Percentiles rank a stretch among this genome's conserved stretches.
phyloP scores from a whole-genome alignment of 2,797 vertebrate genomes.

The Euthynnus affinis region DNA sequence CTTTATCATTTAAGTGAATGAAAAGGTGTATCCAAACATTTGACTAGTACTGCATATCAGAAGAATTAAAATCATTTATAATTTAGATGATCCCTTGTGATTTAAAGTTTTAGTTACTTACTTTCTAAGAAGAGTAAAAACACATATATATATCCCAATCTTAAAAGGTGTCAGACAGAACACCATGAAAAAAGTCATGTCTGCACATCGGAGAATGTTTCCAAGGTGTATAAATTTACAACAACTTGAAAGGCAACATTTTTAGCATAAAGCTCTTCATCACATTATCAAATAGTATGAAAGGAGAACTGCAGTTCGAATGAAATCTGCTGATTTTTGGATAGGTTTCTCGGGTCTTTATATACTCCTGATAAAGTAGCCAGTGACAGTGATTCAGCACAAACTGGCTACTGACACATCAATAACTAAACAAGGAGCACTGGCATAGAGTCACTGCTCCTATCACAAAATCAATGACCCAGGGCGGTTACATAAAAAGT shows the following conservation, averaged over 20 bases:
- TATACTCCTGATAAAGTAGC: slow-evolving; percentile 38
- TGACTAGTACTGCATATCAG: too few relatives aligned
- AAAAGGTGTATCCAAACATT: too few relatives aligned
- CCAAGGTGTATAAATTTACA: slow-evolving; percentile 32
- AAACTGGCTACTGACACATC: slow-evolving; percentile 52
- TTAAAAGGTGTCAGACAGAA: slow-evolving; percentile 1
- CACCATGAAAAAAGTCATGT: neutral
- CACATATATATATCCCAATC: neutral
- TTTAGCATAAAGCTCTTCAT: slow-evolving; percentile 37
- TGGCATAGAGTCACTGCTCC: slow-evolving; percentile 27
- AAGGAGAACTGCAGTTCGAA: slow-evolving; percentile 36
- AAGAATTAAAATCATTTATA: neutral
- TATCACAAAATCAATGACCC: slow-evolving; percentile 31
- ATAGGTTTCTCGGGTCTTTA: slow-evolving; percentile 25
- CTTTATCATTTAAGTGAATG: too few relatives aligned
- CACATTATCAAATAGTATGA: slow-evolving; percentile 23
- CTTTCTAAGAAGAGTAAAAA: neutral
- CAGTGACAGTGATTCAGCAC: slow-evolving; percentile 63
- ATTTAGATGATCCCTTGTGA: neutral
- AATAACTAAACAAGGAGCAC: slow-evolving; percentile 33
- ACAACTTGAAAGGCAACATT: slow-evolving; percentile 40
- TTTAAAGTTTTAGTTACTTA: neutral
- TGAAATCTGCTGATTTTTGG: slow-evolving; percentile 34
- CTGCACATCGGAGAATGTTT: slow-evolving; percentile 14
- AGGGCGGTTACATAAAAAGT: neutral